phyloP scores from a whole-genome alignment of 92 coral and sea anemone genomes.

The Bergia puertoricense region DNA sequence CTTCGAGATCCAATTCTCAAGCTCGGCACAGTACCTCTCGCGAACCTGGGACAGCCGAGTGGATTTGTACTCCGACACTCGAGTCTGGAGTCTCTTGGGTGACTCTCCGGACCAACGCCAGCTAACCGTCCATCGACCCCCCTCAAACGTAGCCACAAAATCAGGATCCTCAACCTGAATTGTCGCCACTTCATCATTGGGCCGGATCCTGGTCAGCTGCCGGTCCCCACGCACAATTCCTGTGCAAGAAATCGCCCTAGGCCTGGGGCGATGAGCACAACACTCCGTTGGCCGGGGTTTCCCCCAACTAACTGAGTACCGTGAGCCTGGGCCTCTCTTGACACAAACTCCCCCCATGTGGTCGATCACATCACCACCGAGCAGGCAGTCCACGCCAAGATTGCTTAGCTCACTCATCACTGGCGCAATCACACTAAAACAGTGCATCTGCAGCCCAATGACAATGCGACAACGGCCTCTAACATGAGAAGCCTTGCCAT shows the following conservation, averaged over 20 bases:
- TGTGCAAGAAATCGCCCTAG: slow-evolving; percentile 20
- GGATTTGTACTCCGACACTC: slow-evolving; percentile 20
- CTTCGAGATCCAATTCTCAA: slow-evolving; percentile 18
- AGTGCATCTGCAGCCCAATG: slow-evolving; percentile 20
- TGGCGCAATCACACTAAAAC: slow-evolving; percentile 19
- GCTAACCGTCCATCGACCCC: slow-evolving; percentile 15
- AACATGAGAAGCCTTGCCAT: slow-evolving; percentile 19
- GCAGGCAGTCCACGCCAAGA: slow-evolving; percentile 21
- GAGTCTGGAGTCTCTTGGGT: slow-evolving; percentile 20
- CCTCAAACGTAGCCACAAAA: slow-evolving; percentile 19
- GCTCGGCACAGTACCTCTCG: slow-evolving; percentile 21
- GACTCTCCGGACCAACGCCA: slow-evolving; percentile 21
- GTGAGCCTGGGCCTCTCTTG: slow-evolving; percentile 21
- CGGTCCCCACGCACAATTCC: slow-evolving; percentile 18
- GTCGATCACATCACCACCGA: slow-evolving; percentile 20
- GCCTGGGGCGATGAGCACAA: slow-evolving; percentile 21
- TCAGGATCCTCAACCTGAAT: slow-evolving; percentile 19
- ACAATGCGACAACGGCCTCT: slow-evolving; percentile 20
- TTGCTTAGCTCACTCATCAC: slow-evolving; percentile 19
- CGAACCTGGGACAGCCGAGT: slow-evolving; percentile 21
- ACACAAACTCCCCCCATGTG: slow-evolving; percentile 20
- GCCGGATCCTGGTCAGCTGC: slow-evolving; percentile 22
- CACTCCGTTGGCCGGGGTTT: slow-evolving; percentile 21
- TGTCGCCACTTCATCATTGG: slow-evolving; percentile 20
- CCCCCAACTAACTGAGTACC: slow-evolving; percentile 21